Conservation (phyloP, 1,140 invertebrate genomes). For the Atta colombica region DNA sequence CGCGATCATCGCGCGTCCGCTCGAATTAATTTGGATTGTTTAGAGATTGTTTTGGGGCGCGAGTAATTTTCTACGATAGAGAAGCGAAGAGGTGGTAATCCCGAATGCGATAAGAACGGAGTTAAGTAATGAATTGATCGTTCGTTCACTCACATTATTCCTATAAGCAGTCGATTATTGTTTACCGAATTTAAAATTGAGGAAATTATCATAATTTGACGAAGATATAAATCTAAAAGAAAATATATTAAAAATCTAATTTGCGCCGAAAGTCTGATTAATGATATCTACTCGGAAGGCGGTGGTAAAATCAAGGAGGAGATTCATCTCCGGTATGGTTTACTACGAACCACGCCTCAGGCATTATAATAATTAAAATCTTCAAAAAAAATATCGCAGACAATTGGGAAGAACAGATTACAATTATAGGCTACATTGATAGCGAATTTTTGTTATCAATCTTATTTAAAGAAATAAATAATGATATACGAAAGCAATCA, state of each 20-base stretch:
- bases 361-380: conserved; percentile 12
- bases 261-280: neutral
- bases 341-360: neutral
- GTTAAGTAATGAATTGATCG: conserved; percentile 38
- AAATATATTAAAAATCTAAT: conserved; percentile 37
- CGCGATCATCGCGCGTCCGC: conserved; percentile 55
- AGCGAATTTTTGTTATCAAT: neutral
- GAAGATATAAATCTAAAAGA: neutral
- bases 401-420: neutral
- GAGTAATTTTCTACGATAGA: conserved; percentile 40
- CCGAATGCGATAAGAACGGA: conserved; percentile 19
- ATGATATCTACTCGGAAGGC: neutral
- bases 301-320: neutral
- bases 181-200: conserved; percentile 3
- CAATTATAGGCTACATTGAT: neutral
- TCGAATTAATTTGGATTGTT: conserved; percentile 59
- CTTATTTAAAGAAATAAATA: neutral
- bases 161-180: conserved; percentile 18
- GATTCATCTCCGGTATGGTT: neutral
- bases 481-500: neutral
- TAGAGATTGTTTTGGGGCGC: conserved; percentile 46
- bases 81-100: conserved; percentile 3
- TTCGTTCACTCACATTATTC: conserved; percentile 27
- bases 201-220: neutral
- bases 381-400: neutral